These are phyloP conservation scores for Characodon lateralis DNA, from an alignment of 2,797 vertebrate genomes.

Conservation along the genomic window DNA sequence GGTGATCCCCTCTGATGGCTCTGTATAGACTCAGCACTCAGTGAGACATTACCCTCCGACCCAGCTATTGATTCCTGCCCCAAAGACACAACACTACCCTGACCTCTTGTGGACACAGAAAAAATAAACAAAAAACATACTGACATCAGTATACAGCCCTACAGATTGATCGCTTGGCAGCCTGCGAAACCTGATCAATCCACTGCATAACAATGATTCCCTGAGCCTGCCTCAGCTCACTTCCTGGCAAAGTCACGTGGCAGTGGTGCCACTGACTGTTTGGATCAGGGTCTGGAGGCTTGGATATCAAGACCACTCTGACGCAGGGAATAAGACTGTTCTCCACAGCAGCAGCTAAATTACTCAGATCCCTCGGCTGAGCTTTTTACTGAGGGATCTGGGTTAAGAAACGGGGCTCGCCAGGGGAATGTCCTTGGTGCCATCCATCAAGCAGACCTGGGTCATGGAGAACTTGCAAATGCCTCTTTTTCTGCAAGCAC, in stretches of 20 bases:
- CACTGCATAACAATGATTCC: conserved; percentile 67
- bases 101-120: conserved; percentile 48
- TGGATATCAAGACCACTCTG: conserved; percentile 61
- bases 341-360: conserved; percentile 65
- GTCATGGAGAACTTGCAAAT: conserved; percentile 51
- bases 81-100: conserved; percentile 66
- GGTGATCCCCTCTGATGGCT: conserved; percentile 76
- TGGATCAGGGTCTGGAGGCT: conserved; percentile 66
- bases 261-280: conserved; percentile 69
- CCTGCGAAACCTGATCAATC: conserved; percentile 73
- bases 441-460: conserved; percentile 55
- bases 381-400: conserved; percentile 57
- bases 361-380: conserved; percentile 64
- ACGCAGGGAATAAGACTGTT: conserved; percentile 40
- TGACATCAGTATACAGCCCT: conserved; percentile 47
- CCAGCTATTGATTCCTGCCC: conserved; percentile 74
- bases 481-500: conserved; percentile 38
- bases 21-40: conserved; percentile 80
- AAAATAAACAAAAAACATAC: conserved; percentile 12
- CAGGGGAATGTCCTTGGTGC: conserved; percentile 35
- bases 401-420: conserved; percentile 32
- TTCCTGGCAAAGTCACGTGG: conserved; percentile 69
- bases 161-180: conserved; percentile 69
- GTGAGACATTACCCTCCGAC: conserved; percentile 81
- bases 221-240: conserved; percentile 43